Base-by-base conservation (phyloP, 2,113 vertebrate genomes). In the Nettapus auritus region DNA sequence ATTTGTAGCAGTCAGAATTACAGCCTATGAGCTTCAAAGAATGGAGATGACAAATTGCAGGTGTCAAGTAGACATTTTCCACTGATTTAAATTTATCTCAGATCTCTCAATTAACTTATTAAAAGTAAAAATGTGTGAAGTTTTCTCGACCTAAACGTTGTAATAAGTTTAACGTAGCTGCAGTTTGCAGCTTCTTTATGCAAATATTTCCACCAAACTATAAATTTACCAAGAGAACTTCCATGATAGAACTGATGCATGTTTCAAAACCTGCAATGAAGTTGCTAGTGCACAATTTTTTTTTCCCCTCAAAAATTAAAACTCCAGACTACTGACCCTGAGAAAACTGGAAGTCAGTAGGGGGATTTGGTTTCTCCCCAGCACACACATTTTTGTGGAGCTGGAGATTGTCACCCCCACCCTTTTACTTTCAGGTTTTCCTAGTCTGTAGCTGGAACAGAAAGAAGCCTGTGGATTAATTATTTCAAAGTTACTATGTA, bases 131-230 rank as follows among this genome's bases (percentile, higher is more conserved):
- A 73, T 23, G 15, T 46, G 42, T 64, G 56, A 56, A 1, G 8
- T 88, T 78, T 82, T 74, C 60, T 48, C 48, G 0, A 82, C 42
- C 31, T 44, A 53, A 81, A 34, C 40, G 8, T 23, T 84, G 20
- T 48, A 48, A 8, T 80, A 64, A 82, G n/a, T 84, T 93, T 17
- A 70, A 71, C 4, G 3, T 13, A 71, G 64, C n/a, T 78, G 62
- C 57, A 79, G n/a, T 80, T 79, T 91, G 64, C 82, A 86, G 76
- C 50, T 90, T 92, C 76, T 94, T 84, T 57, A 28, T 75, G 60
- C 29, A 64, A 40, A 29, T 86, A 38, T 22, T 91, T 77, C 20
- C 26, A 34, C 28, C 34, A 75, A 17, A 25, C 29, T 60, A 56
- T 50, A 60, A 92, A 71, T 78, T 84, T n/a, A 63, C 68, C 23